Conservation (phyloP, 2,113 vertebrate genomes). For the Melanerpes formicivorus region DNA sequence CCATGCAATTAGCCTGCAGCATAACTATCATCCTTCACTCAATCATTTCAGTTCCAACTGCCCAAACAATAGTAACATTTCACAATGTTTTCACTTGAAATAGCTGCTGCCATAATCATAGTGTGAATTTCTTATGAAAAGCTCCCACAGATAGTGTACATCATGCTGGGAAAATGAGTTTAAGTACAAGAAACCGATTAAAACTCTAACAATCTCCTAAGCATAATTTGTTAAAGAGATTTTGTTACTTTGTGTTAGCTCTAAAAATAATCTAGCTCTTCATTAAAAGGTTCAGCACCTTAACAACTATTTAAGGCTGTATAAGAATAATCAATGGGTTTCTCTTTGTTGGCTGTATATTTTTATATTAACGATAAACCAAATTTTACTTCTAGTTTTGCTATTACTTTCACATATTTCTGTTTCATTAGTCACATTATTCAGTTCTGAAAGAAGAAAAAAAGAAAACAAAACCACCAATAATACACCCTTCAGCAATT, state of each 20-base stretch:
- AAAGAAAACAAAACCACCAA: background rate
- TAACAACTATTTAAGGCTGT: constrained; percentile 49
- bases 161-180: constrained; percentile 75
- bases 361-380: constrained; percentile 21
- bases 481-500: background rate
- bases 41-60: constrained; percentile 67
- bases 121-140: constrained; percentile 74
- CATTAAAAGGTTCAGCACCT: constrained; percentile 63
- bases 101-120: constrained; percentile 68
- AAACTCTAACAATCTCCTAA: constrained; percentile 73
- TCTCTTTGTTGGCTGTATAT: constrained; percentile 17
- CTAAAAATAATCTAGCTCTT: constrained; percentile 70
- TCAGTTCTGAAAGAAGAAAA: background rate
- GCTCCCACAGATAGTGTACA: constrained; percentile 70
- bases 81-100: constrained; percentile 75
- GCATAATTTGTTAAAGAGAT: constrained; percentile 73
- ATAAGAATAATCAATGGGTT: constrained; percentile 45
- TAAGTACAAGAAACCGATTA: constrained; percentile 77
- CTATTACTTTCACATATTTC: constrained; percentile 4
- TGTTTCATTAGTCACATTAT: constrained; percentile 6
- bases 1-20: constrained; percentile 70
- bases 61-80: constrained; percentile 73
- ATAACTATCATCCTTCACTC: constrained; percentile 70
- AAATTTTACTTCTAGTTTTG: constrained; percentile 18
- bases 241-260: constrained; percentile 65